A percentile compares a stretch with the other conserved stretches of the same genome.
These are phyloP conservation scores for Vespertilio murinus DNA, from an alignment of 2,797 vertebrate species.

Conservation along the genomic window DNA sequence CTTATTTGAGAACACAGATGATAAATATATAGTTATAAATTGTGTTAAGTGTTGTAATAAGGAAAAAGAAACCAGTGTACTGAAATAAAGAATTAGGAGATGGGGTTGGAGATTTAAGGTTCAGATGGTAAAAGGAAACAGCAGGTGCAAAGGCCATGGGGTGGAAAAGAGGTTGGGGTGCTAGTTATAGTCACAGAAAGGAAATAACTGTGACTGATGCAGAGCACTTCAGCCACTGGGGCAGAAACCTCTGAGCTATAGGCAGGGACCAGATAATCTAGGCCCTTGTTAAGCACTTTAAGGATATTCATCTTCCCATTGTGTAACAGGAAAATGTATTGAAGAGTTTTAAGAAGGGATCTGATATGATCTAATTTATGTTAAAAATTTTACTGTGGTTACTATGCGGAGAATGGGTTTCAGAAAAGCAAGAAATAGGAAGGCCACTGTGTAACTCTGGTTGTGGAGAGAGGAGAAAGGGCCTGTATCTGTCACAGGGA, in stretches of 20 bases:
- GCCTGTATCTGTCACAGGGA: not conserved
- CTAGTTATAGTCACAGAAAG: not conserved
- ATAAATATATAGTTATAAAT: not conserved
- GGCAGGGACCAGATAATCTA: not conserved
- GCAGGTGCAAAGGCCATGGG: not conserved
- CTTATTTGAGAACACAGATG: not conserved
- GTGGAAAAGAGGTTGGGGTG: not conserved
- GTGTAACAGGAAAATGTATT: not conserved
- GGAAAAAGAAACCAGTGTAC: not conserved
- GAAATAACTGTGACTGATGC: not conserved
- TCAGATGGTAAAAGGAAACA: not conserved
- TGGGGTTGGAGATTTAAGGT: not conserved
- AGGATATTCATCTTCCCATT: not conserved
- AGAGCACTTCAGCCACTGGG: too few relatives aligned
- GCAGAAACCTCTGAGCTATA: not conserved
- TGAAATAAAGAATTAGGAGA: not conserved
- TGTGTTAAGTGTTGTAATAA: not conserved
- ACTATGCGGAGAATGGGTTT: not conserved
- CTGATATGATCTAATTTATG: not conserved
- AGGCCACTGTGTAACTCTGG: not conserved
- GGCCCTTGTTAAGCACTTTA: not conserved
- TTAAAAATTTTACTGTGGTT: not conserved
- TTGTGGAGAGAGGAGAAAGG: not conserved
- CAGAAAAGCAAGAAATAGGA: not conserved
- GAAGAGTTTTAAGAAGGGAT: not conserved